phyloP scores from a whole-genome alignment of 2,113 vertebrate genomes.

The Caranx melampygus region DNA sequence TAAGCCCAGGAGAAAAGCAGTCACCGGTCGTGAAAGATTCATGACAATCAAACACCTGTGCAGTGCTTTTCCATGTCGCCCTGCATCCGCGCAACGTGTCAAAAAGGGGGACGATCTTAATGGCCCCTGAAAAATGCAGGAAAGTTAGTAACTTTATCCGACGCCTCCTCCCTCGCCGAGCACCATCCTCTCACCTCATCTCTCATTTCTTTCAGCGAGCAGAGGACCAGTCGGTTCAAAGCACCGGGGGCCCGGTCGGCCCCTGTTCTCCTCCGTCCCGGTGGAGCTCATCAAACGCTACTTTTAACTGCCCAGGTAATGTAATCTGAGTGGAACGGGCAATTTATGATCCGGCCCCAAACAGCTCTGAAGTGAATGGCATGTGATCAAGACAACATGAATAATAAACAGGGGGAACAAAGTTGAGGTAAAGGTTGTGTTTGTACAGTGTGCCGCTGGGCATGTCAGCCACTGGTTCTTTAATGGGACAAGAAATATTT shows the following conservation, averaged over 20 bases:
- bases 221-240: constrained; percentile 48
- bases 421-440: constrained; percentile 58
- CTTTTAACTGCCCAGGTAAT: constrained; percentile 67
- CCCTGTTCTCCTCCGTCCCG: constrained; percentile 59
- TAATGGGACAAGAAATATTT: constrained; percentile 46
- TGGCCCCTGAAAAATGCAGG: constrained; percentile 71
- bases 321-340: constrained; percentile 48
- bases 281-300: constrained; percentile 64
- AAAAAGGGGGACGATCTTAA: constrained; percentile 52
- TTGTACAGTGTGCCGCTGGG: constrained; percentile 36
- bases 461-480: constrained; percentile 36
- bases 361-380: constrained; percentile 52
- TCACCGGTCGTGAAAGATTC: constrained; percentile 58
- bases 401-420: constrained; percentile 60
- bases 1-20: constrained; percentile 19
- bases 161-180: constrained; percentile 25
- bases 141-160: constrained; percentile 59
- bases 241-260: constrained; percentile 26
- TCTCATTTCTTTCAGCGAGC: constrained; percentile 49
- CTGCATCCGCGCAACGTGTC: constrained; percentile 39
- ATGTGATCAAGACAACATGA: constrained; percentile 60
- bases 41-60: constrained; percentile 70
- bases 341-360: constrained; percentile 42
- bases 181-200: constrained; percentile 50
- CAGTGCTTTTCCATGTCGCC: constrained; percentile 72